Percentiles rank a stretch among this genome's conserved stretches.
Evolutionary conservation across 2,113 vertebrate genomes (phyloP).

Genomic region (Calidris pugnax): DNA sequence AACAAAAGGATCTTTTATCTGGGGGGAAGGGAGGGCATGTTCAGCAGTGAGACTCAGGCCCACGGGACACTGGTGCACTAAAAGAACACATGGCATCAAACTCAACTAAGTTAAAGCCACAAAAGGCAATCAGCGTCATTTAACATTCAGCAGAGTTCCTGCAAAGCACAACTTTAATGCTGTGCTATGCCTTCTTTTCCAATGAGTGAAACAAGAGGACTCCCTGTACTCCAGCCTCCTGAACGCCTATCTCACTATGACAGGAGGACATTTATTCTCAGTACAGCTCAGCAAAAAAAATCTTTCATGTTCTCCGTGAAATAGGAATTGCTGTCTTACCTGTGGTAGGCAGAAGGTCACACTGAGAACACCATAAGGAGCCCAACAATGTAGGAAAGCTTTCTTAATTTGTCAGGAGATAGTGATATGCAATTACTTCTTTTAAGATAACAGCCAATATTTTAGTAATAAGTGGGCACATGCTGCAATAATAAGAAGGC

Average conservation of each 20-base stretch:
- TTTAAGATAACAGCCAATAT: not conserved
- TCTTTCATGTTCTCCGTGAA: not conserved
- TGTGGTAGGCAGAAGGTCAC: not conserved
- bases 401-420: not conserved
- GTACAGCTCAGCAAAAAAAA: not conserved
- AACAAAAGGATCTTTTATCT: not conserved
- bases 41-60: not conserved
- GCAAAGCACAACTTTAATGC: not conserved
- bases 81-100: not conserved
- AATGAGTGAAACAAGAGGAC: not conserved
- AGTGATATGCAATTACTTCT: not conserved
- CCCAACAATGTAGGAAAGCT: not conserved
- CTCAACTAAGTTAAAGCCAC: not conserved
- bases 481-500: not conserved
- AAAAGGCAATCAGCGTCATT: not conserved
- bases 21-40: not conserved
- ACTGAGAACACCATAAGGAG: not conserved
- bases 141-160: not conserved
- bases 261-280: not conserved
- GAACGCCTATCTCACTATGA: not conserved
- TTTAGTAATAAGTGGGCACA: not conserved
- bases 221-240: not conserved
- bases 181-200: not conserved
- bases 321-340: not conserved
- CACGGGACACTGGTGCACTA: no score